Evolutionary conservation across 2,113 vertebrate genomes (phyloP).

Genomic region (Motacilla alba): DNA sequence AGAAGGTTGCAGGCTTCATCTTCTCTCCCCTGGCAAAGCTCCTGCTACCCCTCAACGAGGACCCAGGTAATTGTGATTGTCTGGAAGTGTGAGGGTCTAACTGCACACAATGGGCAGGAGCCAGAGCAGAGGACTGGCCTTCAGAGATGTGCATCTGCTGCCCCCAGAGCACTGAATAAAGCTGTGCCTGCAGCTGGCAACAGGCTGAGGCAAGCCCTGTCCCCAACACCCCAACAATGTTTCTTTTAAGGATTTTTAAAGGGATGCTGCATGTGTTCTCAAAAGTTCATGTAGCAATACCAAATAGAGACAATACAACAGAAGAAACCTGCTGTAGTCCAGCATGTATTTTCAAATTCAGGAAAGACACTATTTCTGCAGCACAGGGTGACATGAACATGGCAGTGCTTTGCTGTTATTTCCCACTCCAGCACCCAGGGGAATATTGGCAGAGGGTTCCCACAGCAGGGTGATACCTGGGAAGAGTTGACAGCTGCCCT

Average conservation of each 20-base stretch:
- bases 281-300: not conserved
- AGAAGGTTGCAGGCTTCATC: not conserved
- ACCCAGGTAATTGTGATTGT: not conserved
- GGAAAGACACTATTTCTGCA: not conserved
- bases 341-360: not conserved
- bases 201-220: not conserved
- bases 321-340: not conserved
- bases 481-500: not conserved
- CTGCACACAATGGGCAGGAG: not conserved
- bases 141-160: not conserved
- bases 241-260: not conserved
- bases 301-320: not conserved
- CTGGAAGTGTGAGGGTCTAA: not conserved
- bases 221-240: not conserved
- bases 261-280: not conserved
- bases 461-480: not conserved
- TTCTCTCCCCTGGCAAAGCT: not conserved
- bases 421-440: not conserved
- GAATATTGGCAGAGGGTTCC: not conserved
- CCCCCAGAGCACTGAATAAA: not conserved
- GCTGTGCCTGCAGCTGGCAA: not conserved
- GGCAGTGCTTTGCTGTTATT: rapidly evolving
- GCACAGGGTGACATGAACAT: not conserved
- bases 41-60: not conserved
- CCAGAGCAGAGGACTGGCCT: not conserved